A percentile compares a stretch with the other conserved stretches of the same genome.
These are phyloP conservation scores for Leuctra nigra DNA, from an alignment of 2,888 invertebrate species.

Conservation along the genomic window DNA sequence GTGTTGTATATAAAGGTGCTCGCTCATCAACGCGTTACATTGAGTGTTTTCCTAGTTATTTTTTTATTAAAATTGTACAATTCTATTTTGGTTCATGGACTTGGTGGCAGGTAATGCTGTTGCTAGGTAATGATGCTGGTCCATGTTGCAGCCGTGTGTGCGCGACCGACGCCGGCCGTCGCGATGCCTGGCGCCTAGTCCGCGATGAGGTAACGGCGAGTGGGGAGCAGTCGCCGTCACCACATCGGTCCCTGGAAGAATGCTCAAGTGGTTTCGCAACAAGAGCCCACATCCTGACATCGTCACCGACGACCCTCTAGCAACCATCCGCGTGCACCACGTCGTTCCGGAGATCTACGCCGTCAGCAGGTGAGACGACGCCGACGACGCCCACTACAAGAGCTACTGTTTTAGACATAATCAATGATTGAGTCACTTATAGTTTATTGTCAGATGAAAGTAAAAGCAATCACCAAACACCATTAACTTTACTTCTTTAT, in stretches of 20 bases:
- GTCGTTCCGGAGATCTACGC: conserved; percentile 46
- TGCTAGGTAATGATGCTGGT: neutral
- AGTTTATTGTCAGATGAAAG: too few species aligned
- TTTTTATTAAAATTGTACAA: too few species aligned
- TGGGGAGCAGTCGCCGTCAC: neutral
- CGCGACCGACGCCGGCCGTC: neutral
- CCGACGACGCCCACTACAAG: too few species aligned
- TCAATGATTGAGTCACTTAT: too few species aligned
- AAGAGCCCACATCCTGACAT: conserved; percentile 27
- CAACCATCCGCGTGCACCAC: conserved; percentile 35
- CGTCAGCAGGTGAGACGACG: conserved; percentile 46
- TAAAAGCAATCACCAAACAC: too few species aligned
- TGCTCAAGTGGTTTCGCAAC: conserved; percentile 26
- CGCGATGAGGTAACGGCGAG: conserved; percentile 16
- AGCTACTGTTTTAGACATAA: too few species aligned
- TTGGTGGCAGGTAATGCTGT: neutral
- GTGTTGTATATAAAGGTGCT: too few species aligned
- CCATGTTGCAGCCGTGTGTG: neutral
- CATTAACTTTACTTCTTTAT: too few species aligned
- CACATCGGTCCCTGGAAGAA: neutral
- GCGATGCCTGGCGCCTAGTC: conserved; percentile 9
- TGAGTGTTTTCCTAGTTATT: too few species aligned
- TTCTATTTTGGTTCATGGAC: too few species aligned
- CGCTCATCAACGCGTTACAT: too few species aligned
- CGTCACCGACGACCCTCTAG: conserved; percentile 36